Base-by-base conservation (phyloP, 1,140 invertebrate genomes). In the Propsilocerus akamusi region DNA sequence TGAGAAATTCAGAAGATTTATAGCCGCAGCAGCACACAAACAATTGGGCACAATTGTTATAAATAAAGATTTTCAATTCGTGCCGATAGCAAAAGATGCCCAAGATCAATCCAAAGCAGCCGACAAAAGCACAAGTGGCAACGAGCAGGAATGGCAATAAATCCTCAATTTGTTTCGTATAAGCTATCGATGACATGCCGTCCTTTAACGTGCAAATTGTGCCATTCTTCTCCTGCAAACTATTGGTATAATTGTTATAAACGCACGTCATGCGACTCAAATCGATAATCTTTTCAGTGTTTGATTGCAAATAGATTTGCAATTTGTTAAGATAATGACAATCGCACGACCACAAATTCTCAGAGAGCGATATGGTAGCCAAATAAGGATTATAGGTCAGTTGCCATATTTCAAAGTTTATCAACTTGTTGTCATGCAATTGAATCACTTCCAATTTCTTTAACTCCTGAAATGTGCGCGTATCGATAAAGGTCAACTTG, bases 331-430 rank as follows among this genome's bases (percentile, higher is more conserved):
- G 59, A 61, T 86, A 92, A 37, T 76, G 69, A 69, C 90, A 94
- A 56, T 91, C 84, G 64, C 91, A 94, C 49, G 78, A 85, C 88
- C 88, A 95, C 14, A 82, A 80, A 65, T 94, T 95, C 47, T 78
- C 75, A n/a, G 81, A 74, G 32, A 94, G 65, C 26, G 77, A 80
- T 53, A 92, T 77, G 57, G 83, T 79, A 5, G 80, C 77, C 53
- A 93, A 72, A 62, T 84, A 83, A 7, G 81, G 77, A 69, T 86
- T 86, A 48, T 76, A 64, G 25, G 71, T 67, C 53, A 89, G 60
- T 74, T 83, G 71, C 85, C 83, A 80, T 64, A 84, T 66, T 68
- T 79, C 59, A 59, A 91, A 92, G 52, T 80, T 77, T 55, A 77
- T 73, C 59, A 94, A 75, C 30, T 77, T 74, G 66, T 94, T 94